Conservation (phyloP, 1,140 invertebrate genomes). For the Euwallacea fornicatus region DNA sequence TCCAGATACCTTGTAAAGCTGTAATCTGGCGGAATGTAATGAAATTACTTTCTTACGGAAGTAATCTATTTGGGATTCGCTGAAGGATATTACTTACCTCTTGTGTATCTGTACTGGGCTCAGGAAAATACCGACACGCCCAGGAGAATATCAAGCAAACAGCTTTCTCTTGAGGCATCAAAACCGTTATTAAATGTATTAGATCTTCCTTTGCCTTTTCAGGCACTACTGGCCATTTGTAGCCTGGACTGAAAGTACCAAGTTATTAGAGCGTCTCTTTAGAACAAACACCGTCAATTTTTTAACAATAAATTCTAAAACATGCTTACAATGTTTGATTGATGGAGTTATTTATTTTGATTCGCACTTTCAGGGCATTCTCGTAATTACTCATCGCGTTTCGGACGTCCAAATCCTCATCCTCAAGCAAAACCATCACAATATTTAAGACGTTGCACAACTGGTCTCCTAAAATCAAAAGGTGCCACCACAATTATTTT, state of each 20-base stretch:
- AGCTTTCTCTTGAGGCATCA: conserved; percentile 36
- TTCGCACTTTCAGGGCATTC: conserved; percentile 34
- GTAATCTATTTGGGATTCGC: too few species aligned
- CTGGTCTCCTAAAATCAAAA: conserved; percentile 29
- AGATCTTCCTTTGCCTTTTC: conserved; percentile 43
- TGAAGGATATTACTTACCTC: conserved; percentile 35
- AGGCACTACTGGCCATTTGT: conserved; percentile 40
- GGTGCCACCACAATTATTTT: neutral
- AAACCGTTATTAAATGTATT: conserved; percentile 31
- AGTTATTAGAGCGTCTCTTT: neutral
- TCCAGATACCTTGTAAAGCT: neutral
- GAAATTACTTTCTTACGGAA: too few species aligned
- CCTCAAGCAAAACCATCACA: conserved; percentile 47
- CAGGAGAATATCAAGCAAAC: conserved; percentile 43
- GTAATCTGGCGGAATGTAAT: neutral
- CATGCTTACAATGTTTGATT: conserved; percentile 37
- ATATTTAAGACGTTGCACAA: conserved; percentile 41
- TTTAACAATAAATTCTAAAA: neutral
- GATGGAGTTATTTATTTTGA: conserved; percentile 23
- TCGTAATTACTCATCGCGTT: conserved; percentile 45
- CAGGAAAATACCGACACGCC: conserved; percentile 42
- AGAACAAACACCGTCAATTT: neutral
- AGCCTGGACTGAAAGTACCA: conserved; percentile 33
- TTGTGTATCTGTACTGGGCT: conserved; percentile 31
- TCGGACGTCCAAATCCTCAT: conserved; percentile 46